Percentiles rank a stretch among this genome's conserved stretches.
Evolutionary conservation across 2,797 vertebrate genomes (phyloP).

Genomic region (Sciurus carolinensis): DNA sequence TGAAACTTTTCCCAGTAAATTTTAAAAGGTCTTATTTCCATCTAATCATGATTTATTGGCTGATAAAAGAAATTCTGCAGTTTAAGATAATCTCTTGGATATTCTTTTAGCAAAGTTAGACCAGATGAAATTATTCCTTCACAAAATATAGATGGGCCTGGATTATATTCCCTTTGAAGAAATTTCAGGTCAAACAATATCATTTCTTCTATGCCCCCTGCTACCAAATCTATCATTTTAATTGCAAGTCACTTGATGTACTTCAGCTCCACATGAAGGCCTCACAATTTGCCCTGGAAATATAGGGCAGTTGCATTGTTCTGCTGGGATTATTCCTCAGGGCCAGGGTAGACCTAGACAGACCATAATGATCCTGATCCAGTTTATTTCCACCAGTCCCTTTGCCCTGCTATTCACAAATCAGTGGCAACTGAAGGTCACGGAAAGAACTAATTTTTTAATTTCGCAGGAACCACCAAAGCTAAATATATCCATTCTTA

Average conservation of each 20-base stretch:
- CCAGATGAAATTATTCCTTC: not conserved
- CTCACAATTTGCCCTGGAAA: not conserved
- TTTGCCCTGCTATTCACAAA: conserved; percentile 36
- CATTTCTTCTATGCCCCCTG: not conserved
- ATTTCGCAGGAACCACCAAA: not conserved
- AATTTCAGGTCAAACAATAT: not conserved
- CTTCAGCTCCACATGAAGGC: not conserved
- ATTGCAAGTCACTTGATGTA: not conserved
- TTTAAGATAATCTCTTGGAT: not conserved
- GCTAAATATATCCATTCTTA: conserved; percentile 56
- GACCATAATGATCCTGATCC: not conserved
- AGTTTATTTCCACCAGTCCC: conserved; percentile 49
- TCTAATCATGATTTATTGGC: not conserved
- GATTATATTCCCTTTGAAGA: not conserved
- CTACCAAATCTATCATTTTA: conserved; percentile 4
- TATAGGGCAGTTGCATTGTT: not conserved
- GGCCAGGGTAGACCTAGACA: not conserved
- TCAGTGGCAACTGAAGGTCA: conserved; percentile 48
- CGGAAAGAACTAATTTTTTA: not conserved
- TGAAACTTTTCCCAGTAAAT: not conserved
- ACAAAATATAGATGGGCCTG: not conserved
- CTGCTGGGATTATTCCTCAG: not conserved
- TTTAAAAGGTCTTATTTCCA: not conserved
- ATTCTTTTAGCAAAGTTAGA: not conserved
- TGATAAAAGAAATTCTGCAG: not conserved